Evolutionary conservation across 2,888 invertebrate genomes (phyloP).

Genomic region (Spodoptera exigua): DNA sequence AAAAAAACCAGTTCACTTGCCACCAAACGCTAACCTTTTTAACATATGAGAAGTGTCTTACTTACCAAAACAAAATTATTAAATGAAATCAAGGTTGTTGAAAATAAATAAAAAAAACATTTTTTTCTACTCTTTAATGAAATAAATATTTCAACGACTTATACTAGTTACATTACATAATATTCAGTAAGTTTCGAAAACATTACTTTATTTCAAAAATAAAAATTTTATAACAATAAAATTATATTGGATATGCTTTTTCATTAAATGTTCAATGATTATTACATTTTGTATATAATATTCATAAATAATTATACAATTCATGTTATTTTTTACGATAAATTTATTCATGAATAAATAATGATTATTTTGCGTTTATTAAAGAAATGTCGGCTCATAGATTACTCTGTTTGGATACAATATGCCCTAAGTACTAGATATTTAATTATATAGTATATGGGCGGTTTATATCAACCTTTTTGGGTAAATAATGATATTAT

Average conservation of each 20-base stretch:
- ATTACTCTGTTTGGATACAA: slow-evolving; percentile 26
- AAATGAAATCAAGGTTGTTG: background rate
- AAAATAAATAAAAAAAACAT: slow-evolving; percentile 11
- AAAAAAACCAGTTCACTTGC: too few relatives aligned
- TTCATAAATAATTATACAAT: slow-evolving; percentile 10
- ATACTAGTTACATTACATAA: slow-evolving; percentile 45
- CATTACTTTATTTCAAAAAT: slow-evolving; percentile 27
- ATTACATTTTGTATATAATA: slow-evolving; percentile 16
- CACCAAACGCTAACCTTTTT: too few relatives aligned
- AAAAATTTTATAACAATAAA: slow-evolving; percentile 25
- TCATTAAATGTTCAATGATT: slow-evolving; percentile 10
- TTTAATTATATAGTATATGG: slow-evolving; percentile 27
- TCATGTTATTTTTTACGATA: slow-evolving; percentile 5
- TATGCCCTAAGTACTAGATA: slow-evolving; percentile 48
- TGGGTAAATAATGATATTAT: slow-evolving; percentile 1
- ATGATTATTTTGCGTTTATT: slow-evolving; percentile 2
- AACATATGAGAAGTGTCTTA: too few relatives aligned
- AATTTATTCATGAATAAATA: slow-evolving; percentile 9
- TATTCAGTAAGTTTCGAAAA: slow-evolving; percentile 20
- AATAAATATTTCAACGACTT: slow-evolving; percentile 54
- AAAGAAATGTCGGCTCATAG: slow-evolving; percentile 45
- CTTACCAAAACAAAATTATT: too few relatives aligned
- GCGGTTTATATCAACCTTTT: slow-evolving; percentile 39
- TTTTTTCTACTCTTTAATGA: slow-evolving; percentile 55
- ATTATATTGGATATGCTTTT: slow-evolving; percentile 16